These are phyloP conservation scores for Caenorhabditis remanei DNA, from an alignment of 1,140 invertebrate species.

Conservation along the genomic window DNA sequence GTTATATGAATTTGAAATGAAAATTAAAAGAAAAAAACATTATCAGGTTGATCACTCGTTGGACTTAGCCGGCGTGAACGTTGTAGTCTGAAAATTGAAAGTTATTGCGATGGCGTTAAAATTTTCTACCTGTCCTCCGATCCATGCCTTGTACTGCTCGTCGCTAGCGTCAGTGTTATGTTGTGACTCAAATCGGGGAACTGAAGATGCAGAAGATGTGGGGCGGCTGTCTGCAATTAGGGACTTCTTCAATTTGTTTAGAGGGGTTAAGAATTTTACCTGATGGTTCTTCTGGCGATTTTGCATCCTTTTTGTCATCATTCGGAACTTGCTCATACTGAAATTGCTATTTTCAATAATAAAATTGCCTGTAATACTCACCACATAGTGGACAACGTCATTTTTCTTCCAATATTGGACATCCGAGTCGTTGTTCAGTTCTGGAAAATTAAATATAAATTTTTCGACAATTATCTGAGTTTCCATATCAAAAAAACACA, in stretches of 20 bases:
- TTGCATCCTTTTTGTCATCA: neutral
- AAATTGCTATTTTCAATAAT: neutral
- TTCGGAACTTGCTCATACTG: conserved; percentile 35
- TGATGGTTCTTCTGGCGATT: neutral
- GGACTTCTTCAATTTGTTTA: neutral
- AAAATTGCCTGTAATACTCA: neutral
- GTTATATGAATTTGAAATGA: neutral
- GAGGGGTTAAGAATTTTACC: no score
- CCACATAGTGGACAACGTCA: conserved; percentile 54
- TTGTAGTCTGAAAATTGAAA: conserved; percentile 1
- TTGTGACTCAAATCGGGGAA: neutral
- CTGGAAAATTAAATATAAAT: conserved; percentile 58
- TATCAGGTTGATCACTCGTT: no score
- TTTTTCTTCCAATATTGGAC: conserved; percentile 62
- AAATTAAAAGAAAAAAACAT: neutral
- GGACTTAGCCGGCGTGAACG: neutral
- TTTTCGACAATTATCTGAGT: no score
- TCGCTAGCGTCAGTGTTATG: neutral
- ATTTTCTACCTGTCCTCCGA: conserved; percentile 63
- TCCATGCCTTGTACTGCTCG: conserved; percentile 65
- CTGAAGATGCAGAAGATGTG: neutral
- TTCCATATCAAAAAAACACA: neutral
- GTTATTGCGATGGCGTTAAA: no score
- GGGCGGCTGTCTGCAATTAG: neutral
- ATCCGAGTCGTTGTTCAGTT: conserved; percentile 59